phyloP scores from a whole-genome alignment of 2,113 vertebrate species.

The Plecturocebus donacophilus region DNA sequence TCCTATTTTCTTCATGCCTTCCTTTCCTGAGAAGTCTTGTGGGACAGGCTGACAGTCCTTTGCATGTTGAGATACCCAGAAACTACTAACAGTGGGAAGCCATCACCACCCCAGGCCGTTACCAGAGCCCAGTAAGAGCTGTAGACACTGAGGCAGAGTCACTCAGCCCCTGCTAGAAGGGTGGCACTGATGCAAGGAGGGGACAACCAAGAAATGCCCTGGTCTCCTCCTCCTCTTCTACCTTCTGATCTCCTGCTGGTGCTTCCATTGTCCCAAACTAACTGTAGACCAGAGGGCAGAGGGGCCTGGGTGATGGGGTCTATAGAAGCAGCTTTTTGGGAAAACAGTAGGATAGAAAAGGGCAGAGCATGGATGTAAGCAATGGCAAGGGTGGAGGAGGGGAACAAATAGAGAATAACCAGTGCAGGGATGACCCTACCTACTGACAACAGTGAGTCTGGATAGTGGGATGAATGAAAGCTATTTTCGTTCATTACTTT shows the following conservation, averaged over 20 bases:
- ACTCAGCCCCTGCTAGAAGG: background rate
- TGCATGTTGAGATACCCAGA: background rate
- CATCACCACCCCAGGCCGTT: background rate
- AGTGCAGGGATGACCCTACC: background rate
- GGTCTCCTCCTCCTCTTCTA: background rate
- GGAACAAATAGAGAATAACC: background rate
- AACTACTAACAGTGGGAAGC: background rate
- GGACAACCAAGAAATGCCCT: background rate
- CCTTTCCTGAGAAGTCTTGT: background rate
- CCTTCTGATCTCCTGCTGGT: background rate
- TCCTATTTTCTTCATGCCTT: background rate
- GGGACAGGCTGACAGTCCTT: background rate
- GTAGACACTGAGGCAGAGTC: background rate
- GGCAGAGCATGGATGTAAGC: background rate
- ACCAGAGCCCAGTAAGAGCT: background rate
- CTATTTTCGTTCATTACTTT: background rate
- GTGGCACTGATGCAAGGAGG: background rate
- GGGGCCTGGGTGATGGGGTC: background rate
- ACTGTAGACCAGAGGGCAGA: background rate
- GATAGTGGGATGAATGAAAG: background rate
- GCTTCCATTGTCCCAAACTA: background rate
- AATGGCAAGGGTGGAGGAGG: background rate
- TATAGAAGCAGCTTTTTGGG: background rate
- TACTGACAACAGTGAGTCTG: background rate
- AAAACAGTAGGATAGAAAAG: background rate